Evolutionary conservation across 1,140 invertebrate species (phyloP), one percentile per base, ranked within the genome.

Genomic region (Drosophila aff.): DNA sequence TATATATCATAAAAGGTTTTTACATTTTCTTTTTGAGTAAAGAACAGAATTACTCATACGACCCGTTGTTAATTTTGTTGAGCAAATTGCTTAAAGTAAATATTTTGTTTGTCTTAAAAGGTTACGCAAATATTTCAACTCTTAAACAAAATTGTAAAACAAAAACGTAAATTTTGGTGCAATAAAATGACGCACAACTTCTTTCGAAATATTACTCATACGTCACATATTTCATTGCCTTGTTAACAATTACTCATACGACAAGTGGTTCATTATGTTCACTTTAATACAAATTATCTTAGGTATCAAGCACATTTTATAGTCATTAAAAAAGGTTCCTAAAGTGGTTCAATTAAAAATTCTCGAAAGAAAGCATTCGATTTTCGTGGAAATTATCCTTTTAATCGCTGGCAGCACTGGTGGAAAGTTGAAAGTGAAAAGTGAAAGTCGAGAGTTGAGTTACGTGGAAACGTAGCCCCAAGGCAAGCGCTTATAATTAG

Each of bases 401-500:
- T 55, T 13, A 21, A 23, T 13, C 13, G 50, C 31, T 38, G 53
- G 13, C 53, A 62, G 16, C 44, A 21, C 49, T 13, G 31, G 0
- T 26, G 47, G 8, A 9, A 49, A 49, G 47, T 49, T 23, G 15
- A 49, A 49, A 49, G 21, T 38, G 9, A 10, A 38, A 43, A 38
- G 23, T 18, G 2, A 10, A 16, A 23, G 31, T 23, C 21, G 33
- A 72, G 11, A 49, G 41, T 76, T 43, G 15, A 78, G 66, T 78
- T 79, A 78, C 64, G 31, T 61, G 68, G 50, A 73, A 77, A 55
- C 18, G 26, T 11, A 50, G 18, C 41, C 44, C 21, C 21, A 55
- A 68, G 38, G 77, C 41, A 61, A 18, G 43, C 44, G 62, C 33
- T 57, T 61, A 65, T 76, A 81, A 81, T 81, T 81, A 72, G 78